phyloP scores from a whole-genome alignment of 2,797 vertebrate genomes.

The Cercopithecus hamlyni region DNA sequence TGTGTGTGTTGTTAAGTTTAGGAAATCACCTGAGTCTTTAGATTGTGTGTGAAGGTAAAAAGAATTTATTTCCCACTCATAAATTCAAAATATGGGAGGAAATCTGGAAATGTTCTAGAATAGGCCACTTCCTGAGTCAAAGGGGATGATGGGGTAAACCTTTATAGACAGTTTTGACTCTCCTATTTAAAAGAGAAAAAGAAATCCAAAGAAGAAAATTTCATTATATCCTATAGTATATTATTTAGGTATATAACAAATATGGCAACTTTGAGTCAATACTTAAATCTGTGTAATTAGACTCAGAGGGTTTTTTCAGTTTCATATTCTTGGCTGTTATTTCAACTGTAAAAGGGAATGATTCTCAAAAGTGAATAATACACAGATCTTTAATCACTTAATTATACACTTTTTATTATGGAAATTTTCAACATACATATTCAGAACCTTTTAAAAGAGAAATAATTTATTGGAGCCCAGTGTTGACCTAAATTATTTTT shows the following conservation, averaged over 20 bases:
- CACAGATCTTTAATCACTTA: constrained; percentile 20
- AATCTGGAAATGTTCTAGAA: constrained; percentile 39
- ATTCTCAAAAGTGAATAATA: constrained; percentile 48
- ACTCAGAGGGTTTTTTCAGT: background rate
- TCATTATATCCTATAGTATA: background rate
- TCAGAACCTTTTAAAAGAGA: constrained; percentile 20
- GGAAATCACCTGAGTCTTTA: background rate
- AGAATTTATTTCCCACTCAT: constrained; percentile 26
- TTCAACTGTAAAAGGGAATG: background rate
- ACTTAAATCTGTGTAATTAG: background rate
- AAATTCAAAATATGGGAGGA: constrained; percentile 13
- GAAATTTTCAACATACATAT: constrained; percentile 6
- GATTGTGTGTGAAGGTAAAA: constrained; percentile 40
- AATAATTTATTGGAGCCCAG: background rate
- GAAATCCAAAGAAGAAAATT: constrained; percentile 37
- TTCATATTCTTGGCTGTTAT: constrained; percentile 15
- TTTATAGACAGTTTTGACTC: constrained; percentile 13
- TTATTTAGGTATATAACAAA: constrained; percentile 46
- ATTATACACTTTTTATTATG: constrained; percentile 34
- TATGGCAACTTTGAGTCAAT: background rate
- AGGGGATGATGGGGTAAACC: background rate
- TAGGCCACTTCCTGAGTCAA: constrained; percentile 4
- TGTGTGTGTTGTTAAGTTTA: constrained; percentile 31
- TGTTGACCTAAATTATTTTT: constrained; percentile 39
- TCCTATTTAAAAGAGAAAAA: constrained; percentile 31